phyloP scores from a whole-genome alignment of 2,888 invertebrate species.

The Dichetophora obliterata region DNA sequence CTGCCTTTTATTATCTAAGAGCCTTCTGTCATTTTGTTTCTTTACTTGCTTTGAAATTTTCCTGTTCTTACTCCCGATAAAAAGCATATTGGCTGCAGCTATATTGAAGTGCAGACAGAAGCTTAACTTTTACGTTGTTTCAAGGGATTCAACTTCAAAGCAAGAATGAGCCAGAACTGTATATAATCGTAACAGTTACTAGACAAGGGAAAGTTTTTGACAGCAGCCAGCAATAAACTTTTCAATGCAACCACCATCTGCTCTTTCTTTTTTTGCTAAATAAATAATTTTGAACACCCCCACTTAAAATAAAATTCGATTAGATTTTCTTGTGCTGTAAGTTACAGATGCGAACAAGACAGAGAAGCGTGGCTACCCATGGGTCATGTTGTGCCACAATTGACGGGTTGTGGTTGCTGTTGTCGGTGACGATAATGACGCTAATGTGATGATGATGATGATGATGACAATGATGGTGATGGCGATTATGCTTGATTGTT shows the following conservation, averaged over 20 bases:
- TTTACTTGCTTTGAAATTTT: background rate
- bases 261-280: background rate
- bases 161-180: background rate
- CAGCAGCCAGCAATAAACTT: background rate
- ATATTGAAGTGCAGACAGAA: constrained; percentile 7
- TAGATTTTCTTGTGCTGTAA: background rate
- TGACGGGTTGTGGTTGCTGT: background rate
- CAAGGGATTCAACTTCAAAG: constrained; percentile 7
- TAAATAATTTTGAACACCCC: background rate
- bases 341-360: background rate
- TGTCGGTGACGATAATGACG: background rate
- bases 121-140: constrained; percentile 5
- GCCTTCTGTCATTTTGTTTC: too few species aligned
- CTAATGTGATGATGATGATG: background rate
- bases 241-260: background rate
- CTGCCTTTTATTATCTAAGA: too few species aligned
- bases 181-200: background rate
- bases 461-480: background rate
- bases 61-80: background rate
- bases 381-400: background rate
- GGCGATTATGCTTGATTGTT: constrained; percentile 48
- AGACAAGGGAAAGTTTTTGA: constrained; percentile 1
- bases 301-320: background rate
- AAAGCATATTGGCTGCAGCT: background rate
- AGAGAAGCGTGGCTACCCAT: background rate